These are phyloP conservation scores for Holocentrus rufus DNA, from an alignment of 2,797 vertebrate genomes.

Conservation along the genomic window DNA sequence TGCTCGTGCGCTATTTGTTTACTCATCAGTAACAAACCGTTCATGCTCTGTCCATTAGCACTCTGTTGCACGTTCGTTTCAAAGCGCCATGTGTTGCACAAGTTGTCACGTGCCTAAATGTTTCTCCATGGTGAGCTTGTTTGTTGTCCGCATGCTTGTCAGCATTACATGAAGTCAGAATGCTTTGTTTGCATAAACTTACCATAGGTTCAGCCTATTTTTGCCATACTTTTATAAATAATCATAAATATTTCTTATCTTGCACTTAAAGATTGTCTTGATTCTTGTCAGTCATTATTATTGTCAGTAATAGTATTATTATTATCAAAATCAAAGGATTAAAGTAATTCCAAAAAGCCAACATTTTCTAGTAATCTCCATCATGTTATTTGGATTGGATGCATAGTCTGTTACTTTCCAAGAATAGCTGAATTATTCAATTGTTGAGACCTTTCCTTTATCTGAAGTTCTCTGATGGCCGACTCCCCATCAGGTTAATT, in stretches of 20 bases:
- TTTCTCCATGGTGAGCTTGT: constrained; percentile 2
- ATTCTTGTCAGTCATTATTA: too few relatives aligned
- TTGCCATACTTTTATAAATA: too few relatives aligned
- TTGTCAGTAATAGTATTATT: too few relatives aligned
- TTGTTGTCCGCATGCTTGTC: constrained; percentile 5
- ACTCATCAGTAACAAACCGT: constrained; percentile 21
- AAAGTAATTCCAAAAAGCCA: too few relatives aligned
- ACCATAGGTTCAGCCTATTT: neutral
- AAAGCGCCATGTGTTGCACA: neutral
- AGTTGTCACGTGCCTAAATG: constrained; percentile 33
- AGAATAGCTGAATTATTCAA: too few relatives aligned
- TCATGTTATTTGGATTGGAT: too few relatives aligned
- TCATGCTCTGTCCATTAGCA: neutral
- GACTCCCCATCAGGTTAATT: too few relatives aligned
- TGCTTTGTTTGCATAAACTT: neutral
- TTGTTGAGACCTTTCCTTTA: too few relatives aligned
- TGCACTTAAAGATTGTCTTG: neutral
- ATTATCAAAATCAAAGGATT: too few relatives aligned
- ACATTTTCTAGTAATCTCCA: too few relatives aligned
- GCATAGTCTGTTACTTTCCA: too few relatives aligned
- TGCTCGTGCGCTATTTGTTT: constrained; percentile 24
- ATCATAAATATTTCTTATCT: neutral
- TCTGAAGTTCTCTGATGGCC: too few relatives aligned
- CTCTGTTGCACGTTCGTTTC: neutral
- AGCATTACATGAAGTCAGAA: neutral